A percentile compares a stretch with the other conserved stretches of the same genome.
Evolutionary conservation across 2,113 vertebrate species (phyloP).

Genomic region (Cnemophilus loriae): DNA sequence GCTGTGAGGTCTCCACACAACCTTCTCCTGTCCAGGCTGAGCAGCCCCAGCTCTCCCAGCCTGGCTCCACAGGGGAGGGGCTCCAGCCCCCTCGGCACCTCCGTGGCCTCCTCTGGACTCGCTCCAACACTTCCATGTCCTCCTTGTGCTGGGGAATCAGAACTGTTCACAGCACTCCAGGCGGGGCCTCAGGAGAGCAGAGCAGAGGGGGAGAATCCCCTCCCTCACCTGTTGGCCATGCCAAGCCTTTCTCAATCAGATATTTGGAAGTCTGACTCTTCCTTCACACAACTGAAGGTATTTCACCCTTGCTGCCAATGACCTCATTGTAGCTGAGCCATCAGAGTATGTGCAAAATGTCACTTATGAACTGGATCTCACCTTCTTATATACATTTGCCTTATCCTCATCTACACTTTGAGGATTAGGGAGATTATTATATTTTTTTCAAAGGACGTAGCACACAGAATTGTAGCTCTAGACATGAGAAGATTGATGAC

Average conservation of each 20-base stretch:
- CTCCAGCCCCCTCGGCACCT: background rate
- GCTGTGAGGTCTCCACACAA: background rate
- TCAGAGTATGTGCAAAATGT: background rate
- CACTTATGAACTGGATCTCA: background rate
- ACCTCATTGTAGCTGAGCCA: background rate
- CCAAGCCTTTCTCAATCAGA: background rate
- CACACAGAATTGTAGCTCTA: background rate
- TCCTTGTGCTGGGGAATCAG: fast-evolving
- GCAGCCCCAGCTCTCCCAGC: background rate
- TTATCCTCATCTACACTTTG: background rate
- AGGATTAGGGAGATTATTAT: background rate
- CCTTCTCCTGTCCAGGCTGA: background rate
- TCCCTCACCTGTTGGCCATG: background rate
- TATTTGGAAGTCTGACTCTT: background rate
- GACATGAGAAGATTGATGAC: background rate
- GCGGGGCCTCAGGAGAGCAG: background rate
- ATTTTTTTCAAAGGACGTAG: background rate
- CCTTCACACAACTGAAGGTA: background rate
- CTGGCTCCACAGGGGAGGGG: background rate
- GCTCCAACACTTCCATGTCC: fast-evolving
- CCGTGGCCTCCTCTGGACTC: fast-evolving
- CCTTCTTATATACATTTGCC: background rate
- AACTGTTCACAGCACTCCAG: fast-evolving
- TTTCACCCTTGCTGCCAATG: background rate
- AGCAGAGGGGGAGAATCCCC: background rate